A percentile compares a stretch with the other conserved stretches of the same genome.
Evolutionary conservation across 64 coral and sea anemone genomes (phyloP).

Genomic region (Stichodactyla helianthus): DNA sequence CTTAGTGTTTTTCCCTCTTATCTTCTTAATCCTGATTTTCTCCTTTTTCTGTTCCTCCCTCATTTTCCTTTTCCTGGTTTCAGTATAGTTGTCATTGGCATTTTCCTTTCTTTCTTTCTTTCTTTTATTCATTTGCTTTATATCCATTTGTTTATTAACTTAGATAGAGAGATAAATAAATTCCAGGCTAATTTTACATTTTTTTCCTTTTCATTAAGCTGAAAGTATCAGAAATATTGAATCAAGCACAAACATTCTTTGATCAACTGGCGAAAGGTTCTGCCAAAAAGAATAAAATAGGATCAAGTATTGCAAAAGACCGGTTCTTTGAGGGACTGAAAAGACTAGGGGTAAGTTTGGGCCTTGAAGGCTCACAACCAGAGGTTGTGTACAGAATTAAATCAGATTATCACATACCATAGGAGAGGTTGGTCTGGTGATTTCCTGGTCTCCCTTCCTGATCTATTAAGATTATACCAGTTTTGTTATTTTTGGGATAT

Average conservation of each 20-base stretch:
- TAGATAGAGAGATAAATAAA: background rate
- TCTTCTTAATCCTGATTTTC: background rate
- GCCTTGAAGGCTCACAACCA: too few relatives aligned
- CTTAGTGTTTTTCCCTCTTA: background rate
- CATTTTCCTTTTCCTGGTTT: background rate
- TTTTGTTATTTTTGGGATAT: too few relatives aligned
- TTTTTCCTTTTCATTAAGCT: slow-evolving; percentile 46
- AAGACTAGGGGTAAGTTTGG: slow-evolving; percentile 80
- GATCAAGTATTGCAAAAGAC: slow-evolving; percentile 66
- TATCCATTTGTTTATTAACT: too few relatives aligned
- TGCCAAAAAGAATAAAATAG: slow-evolving; percentile 74
- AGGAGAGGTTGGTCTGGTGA: too few relatives aligned
- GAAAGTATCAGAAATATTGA: slow-evolving; percentile 87
- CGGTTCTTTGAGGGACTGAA: slow-evolving; percentile 85
- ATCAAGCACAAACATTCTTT: slow-evolving; percentile 91
- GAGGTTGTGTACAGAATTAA: too few relatives aligned
- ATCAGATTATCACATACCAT: too few relatives aligned
- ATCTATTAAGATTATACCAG: too few relatives aligned
- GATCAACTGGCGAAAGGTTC: slow-evolving; percentile 72
- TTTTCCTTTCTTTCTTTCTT: background rate
- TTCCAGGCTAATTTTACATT: background rate
- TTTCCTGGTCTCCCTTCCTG: too few relatives aligned
- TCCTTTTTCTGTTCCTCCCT: background rate
- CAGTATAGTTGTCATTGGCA: too few relatives aligned
- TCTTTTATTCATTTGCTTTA: background rate